A percentile compares a stretch with the other conserved stretches of the same genome.
Conservation (phyloP, 2,113 vertebrate species). For the Lepidiolamprologus cunningtoni region DNA sequence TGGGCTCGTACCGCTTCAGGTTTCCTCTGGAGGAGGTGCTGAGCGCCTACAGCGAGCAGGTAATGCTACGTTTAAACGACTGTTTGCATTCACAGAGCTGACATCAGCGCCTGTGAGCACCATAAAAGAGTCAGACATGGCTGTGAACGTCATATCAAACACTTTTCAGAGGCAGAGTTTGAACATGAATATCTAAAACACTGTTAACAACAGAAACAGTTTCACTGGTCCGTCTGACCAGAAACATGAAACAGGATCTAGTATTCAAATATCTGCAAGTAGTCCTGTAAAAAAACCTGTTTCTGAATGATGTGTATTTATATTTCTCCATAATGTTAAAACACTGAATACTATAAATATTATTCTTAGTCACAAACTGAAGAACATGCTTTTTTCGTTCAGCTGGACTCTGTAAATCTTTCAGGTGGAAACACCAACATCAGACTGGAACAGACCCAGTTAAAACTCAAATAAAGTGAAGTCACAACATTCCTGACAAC, state of each 20-base stretch:
- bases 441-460: not conserved
- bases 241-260: not conserved
- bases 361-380: not conserved
- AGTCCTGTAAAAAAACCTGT: not conserved
- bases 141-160: not conserved
- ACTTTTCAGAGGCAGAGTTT: not conserved
- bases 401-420: not conserved
- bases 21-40: constrained; percentile 17
- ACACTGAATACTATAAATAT: not conserved
- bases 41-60: not conserved
- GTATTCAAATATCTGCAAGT: not conserved
- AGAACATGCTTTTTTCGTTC: rapidly evolving
- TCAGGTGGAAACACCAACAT: rapidly evolving
- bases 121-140: not conserved
- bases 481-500: not conserved
- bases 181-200: not conserved
- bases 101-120: not conserved
- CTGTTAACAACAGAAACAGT: not conserved
- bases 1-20: constrained; percentile 20
- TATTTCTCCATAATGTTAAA: not conserved
- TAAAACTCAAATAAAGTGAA: not conserved
- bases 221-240: not conserved
- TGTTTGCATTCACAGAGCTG: not conserved
- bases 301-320: not conserved
- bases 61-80: rapidly evolving